Percentiles rank a stretch among this genome's conserved stretches.
Evolutionary conservation across 2,797 vertebrate genomes (phyloP).

Genomic region (Alfaro cultratus): DNA sequence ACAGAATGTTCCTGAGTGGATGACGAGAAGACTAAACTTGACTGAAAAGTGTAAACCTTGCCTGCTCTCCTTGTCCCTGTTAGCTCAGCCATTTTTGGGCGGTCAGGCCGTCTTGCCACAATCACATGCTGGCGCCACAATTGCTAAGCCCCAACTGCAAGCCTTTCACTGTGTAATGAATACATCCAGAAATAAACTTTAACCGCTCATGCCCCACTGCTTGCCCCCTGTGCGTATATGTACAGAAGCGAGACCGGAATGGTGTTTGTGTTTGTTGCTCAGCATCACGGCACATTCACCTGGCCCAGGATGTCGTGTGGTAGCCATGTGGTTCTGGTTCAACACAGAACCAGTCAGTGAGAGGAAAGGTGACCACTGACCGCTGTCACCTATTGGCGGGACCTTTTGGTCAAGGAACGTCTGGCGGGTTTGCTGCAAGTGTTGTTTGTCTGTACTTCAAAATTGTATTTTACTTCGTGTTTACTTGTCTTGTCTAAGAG

Average conservation of each 20-base stretch:
- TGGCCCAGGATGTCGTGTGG: constrained; percentile 72
- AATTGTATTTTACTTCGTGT: constrained; percentile 38
- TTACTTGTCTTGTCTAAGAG: constrained; percentile 18
- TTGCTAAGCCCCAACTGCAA: constrained; percentile 86
- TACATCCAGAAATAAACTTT: constrained; percentile 91
- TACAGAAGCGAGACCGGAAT: constrained; percentile 82
- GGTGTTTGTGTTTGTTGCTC: constrained; percentile 72
- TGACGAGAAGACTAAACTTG: constrained; percentile 49
- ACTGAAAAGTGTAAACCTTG: constrained; percentile 78
- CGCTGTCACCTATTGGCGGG: constrained; percentile 64
- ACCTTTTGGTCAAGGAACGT: constrained; percentile 45
- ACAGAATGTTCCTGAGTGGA: constrained; percentile 81
- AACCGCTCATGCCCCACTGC: constrained; percentile 77
- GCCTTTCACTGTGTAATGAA: constrained; percentile 92
- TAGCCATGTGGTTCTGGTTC: constrained; percentile 64
- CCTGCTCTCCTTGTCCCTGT: constrained; percentile 81
- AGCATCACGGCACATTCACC: constrained; percentile 74
- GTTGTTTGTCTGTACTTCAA: constrained; percentile 44
- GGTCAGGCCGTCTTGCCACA: constrained; percentile 96
- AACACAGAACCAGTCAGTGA: constrained; percentile 75
- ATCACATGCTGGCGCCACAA: constrained; percentile 92
- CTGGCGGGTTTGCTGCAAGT: constrained; percentile 38
- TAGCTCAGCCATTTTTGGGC: constrained; percentile 93
- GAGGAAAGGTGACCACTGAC: constrained; percentile 64
- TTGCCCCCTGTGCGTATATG: constrained; percentile 70